phyloP scores from a whole-genome alignment of 2,113 vertebrate genomes.

The Benitochromis conjunctus region DNA sequence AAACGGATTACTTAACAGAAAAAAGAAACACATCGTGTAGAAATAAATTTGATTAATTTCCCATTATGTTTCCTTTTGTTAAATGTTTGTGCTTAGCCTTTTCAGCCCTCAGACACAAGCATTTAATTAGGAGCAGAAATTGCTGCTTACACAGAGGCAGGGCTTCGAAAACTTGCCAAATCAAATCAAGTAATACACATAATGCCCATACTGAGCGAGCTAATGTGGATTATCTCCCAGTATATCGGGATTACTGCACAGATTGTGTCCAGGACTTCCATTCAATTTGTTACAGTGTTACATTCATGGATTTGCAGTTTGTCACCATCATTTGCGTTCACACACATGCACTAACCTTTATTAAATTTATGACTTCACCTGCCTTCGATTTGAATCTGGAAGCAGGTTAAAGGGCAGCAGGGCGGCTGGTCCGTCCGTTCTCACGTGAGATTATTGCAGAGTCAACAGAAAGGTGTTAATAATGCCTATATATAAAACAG shows the following conservation, averaged over 20 bases:
- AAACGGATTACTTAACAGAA: neutral
- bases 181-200: neutral
- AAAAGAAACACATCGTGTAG: neutral
- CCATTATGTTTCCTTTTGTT: neutral
- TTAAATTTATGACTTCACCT: slow-evolving; percentile 9
- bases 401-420: neutral
- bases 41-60: neutral
- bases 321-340: neutral
- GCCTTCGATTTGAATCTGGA: neutral
- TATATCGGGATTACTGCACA: neutral
- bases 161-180: neutral
- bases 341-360: neutral
- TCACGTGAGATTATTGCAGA: slow-evolving; percentile 4
- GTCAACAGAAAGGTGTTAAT: slow-evolving; percentile 38
- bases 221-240: neutral
- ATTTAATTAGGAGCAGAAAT: neutral
- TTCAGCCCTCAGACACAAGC: neutral
- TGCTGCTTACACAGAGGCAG: neutral
- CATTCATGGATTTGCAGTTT: slow-evolving; percentile 19
- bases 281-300: slow-evolving; percentile 18
- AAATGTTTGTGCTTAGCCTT: neutral
- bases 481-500: slow-evolving; percentile 21
- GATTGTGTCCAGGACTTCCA: neutral
- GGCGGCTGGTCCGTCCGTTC: neutral
- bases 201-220: neutral